Evolutionary conservation across 2,113 vertebrate genomes (phyloP).

Genomic region (Leucopsar rothschildi): DNA sequence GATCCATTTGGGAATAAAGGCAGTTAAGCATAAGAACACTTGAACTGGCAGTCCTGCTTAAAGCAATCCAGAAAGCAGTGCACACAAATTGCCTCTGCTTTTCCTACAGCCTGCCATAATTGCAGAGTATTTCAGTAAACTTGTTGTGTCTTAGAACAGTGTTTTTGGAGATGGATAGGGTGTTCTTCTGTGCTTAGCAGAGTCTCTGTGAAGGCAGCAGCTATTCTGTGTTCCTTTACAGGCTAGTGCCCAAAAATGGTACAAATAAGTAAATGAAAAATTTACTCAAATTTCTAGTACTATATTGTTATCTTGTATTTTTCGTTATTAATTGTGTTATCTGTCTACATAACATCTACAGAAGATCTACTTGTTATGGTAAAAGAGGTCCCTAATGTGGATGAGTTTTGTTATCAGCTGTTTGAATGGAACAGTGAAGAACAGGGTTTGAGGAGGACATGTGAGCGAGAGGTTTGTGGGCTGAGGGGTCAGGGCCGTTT

Average conservation of each 20-base stretch:
- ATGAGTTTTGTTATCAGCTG: not conserved
- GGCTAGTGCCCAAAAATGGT: not conserved
- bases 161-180: not conserved
- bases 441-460: not conserved
- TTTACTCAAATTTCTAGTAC: not conserved
- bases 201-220: not conserved
- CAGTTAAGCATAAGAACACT: not conserved
- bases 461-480: accelerated
- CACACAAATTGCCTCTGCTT: not conserved
- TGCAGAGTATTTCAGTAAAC: not conserved
- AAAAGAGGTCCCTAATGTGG: not conserved
- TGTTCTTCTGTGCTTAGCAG: not conserved
- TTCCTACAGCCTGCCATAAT: not conserved
- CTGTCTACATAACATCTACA: not conserved
- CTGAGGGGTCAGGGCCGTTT: not conserved
- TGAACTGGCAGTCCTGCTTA: not conserved
- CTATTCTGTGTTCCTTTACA: not conserved
- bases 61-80: not conserved
- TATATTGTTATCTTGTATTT: not conserved
- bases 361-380: not conserved
- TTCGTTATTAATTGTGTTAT: not conserved
- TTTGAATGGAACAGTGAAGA: not conserved
- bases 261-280: not conserved
- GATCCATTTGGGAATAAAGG: not conserved
- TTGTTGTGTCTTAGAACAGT: not conserved